Conservation (phyloP, 2,113 vertebrate species). For the Chauna torquata region DNA sequence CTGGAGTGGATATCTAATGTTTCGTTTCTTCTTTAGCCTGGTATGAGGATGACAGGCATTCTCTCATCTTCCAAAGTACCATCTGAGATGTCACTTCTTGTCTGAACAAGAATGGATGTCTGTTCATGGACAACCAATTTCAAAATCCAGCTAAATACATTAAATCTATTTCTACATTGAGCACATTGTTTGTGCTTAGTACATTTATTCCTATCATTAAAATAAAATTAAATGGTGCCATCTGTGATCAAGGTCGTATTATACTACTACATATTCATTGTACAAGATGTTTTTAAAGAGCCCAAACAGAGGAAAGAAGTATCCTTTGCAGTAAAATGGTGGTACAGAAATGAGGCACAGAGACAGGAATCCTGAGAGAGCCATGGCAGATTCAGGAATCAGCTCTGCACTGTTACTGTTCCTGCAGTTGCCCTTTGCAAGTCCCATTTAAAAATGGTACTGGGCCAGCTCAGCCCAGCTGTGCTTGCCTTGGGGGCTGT, state of each 20-base stretch:
- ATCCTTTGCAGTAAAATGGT: background rate
- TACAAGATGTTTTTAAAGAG: background rate
- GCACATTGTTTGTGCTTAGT: conserved; percentile 19
- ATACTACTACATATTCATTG: background rate
- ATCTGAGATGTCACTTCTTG: conserved; percentile 36
- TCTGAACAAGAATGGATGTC: background rate
- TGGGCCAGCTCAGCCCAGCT: background rate
- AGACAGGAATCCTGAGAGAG: background rate
- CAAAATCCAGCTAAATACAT: conserved; percentile 1
- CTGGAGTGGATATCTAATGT: conserved; percentile 31
- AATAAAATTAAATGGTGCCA: conserved; percentile 8
- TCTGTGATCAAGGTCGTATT: background rate
- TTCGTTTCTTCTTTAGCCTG: conserved; percentile 3
- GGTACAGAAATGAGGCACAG: background rate
- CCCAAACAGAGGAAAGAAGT: background rate
- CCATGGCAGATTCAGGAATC: background rate
- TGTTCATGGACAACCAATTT: conserved; percentile 7
- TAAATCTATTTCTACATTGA: background rate
- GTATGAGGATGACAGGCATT: conserved; percentile 32
- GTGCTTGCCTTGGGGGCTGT: background rate
- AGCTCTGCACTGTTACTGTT: background rate
- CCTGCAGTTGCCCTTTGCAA: background rate
- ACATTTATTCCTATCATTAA: background rate
- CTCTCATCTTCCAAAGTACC: conserved; percentile 17
- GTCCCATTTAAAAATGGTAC: accelerated